Conservation (phyloP, 2,888 invertebrate genomes). For the Lycia hirtaria region DNA sequence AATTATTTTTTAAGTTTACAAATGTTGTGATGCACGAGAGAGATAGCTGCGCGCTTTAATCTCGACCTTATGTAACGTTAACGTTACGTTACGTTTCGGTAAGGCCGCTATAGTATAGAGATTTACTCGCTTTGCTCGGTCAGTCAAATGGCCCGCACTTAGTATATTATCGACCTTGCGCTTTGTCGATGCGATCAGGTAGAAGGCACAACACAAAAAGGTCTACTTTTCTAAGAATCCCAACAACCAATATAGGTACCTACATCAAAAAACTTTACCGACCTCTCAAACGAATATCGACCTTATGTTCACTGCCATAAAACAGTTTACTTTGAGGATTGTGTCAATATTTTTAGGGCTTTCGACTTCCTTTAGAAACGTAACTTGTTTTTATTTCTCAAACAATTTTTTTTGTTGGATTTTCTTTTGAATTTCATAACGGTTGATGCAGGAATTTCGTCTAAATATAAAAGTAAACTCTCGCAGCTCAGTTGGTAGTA, state of each 20-base stretch:
- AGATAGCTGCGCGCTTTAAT: no score
- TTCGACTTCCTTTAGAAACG: neutral
- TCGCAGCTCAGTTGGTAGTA: no score
- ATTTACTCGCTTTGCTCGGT: no score
- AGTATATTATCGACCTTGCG: neutral
- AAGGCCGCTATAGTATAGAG: no score
- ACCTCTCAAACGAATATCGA: neutral
- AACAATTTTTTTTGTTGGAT: neutral
- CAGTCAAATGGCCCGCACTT: no score
- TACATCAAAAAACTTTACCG: neutral
- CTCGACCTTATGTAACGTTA: no score
- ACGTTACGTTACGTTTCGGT: no score
- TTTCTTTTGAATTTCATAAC: neutral
- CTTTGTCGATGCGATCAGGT: neutral
- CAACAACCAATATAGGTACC: conserved; percentile 1
- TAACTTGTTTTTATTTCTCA: neutral
- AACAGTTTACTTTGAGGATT: neutral
- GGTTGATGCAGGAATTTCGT: neutral
- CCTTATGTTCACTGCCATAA: neutral
- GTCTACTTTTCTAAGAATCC: conserved; percentile 11
- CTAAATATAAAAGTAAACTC: neutral
- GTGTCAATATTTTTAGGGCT: no score
- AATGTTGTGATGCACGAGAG: no score
- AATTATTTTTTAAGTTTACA: no score
- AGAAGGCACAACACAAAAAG: conserved; percentile 7